Base-by-base conservation (phyloP, 2,797 vertebrate genomes). In the Xyrichtys novacula region DNA sequence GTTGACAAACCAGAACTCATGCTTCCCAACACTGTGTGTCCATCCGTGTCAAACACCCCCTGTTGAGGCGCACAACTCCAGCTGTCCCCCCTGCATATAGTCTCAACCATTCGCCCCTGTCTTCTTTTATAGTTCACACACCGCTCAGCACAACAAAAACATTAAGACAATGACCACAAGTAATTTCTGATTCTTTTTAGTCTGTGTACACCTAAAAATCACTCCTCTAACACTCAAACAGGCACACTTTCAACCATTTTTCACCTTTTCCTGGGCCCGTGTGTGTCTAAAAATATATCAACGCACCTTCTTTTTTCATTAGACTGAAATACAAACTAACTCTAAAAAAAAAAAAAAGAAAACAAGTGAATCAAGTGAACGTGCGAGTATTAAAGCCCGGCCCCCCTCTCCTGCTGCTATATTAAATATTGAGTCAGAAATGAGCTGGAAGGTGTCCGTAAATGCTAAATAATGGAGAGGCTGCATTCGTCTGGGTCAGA, bases 381-480 rank as follows among this genome's bases (percentile, higher is more conserved):
- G 82, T 77, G n/a, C n/a, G 74, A 66, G 66, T 85, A 80, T 86
- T 88, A 88, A 53, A 75, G 65, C 59, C 75, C 38, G 16, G 59
- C 74, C 71, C 70, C 65, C 72, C 69, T 70, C 75, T 65, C 50
- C 61, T 44, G 22, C 81, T 44, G 61, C 80, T 87, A 67, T 91
- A 98, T 98, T 96, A 98, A 98, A 97, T 98, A 98, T 96, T 96
- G 95, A 97, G 95, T 95, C 95, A 93, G 93, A 96, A 95, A 96
- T 95, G 94, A 96, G 95, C 94, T 93, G 95, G 94, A 96, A 99
- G 96, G 97, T 99, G 96, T 97, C 95, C 95, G 95, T 96, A 96
- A 96, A 98, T 96, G 95, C 96, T 98, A 97, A 98, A 98, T 98
- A 97, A 98, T 98, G 89, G 89, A 97, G 94, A 98, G 94, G 92